Base-by-base conservation (phyloP, 1,140 invertebrate species). In the Planococcus citri region DNA sequence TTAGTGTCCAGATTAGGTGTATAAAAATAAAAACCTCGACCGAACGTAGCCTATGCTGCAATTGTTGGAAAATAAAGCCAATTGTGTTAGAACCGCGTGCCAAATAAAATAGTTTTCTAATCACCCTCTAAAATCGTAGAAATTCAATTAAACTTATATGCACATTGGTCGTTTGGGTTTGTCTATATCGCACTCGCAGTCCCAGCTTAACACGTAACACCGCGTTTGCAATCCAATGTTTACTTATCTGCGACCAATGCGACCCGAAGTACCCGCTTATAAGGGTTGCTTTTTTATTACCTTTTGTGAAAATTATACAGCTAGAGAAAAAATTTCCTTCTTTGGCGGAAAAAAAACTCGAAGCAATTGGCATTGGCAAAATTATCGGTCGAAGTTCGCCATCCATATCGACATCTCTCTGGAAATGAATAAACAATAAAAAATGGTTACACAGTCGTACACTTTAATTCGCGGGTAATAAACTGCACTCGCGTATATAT, bases 401-500 rank as follows among this genome's bases (percentile, higher is more conserved):
- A 33, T 33, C 29, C 29, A 33, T 33, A 33, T 33, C 29, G 29
- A 6, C 3, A 33, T 33, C n/a, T 33, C 29, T 6, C 29, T 12
- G 3, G 12, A 33, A 33, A 33, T 33, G 29, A 6, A n/a, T 51
- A 51, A 51, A 51, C 17, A 17, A 14, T 8, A 37, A 37, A 6
- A 17, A 51, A n/a, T 51, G 41, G 41, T 51, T 51, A 51, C 14
- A 20, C 41, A 51, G 3, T 14, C 33, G 33, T 8, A 37, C 33
- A 37, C 17, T 51, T 51, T 20, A 64, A 21, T 64, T 64, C 60
- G 60, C 60, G 60, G 60, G 60, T 64, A 64, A 64, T 64, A 64
- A 64, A 64, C 60, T 24, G 25, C 60, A 64, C 20, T 64, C 60
- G 60, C 60, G 25, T 64, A 60, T n/a, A n/a, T 60, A 64, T 64